Evolutionary conservation across 2,888 invertebrate species (phyloP).

Genomic region (Meloe dianella): DNA sequence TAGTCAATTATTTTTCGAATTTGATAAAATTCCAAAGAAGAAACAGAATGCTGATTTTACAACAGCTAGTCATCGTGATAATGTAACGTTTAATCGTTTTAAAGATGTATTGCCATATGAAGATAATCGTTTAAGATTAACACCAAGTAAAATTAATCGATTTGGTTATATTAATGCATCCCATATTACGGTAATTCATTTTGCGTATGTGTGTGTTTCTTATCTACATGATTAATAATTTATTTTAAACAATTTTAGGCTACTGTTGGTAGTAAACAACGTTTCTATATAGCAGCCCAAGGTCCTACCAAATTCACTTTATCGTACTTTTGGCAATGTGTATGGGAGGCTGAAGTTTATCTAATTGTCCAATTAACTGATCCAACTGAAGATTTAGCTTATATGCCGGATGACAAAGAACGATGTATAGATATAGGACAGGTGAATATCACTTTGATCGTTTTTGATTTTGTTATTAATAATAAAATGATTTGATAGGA

Average conservation of each 20-base stretch:
- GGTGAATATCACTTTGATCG: no score
- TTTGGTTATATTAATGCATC: constrained; percentile 93
- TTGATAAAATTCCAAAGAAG: constrained; percentile 82
- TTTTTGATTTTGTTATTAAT: no score
- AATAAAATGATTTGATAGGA: constrained; percentile 52
- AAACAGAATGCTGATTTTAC: constrained; percentile 73
- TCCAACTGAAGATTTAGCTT: constrained; percentile 62
- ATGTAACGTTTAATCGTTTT: constrained; percentile 63
- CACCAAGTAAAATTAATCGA: constrained; percentile 82
- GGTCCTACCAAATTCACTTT: constrained; percentile 69
- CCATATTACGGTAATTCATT: constrained; percentile 74
- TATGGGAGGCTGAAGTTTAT: constrained; percentile 87
- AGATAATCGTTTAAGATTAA: constrained; percentile 82
- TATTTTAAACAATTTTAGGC: constrained; percentile 63
- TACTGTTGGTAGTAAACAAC: constrained; percentile 80
- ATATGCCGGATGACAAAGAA: constrained; percentile 66
- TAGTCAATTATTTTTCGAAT: constrained; percentile 80
- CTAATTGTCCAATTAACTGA: constrained; percentile 80
- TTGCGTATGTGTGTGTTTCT: no score
- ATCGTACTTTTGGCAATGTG: constrained; percentile 81
- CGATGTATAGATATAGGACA: constrained; percentile 70
- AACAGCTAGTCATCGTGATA: constrained; percentile 77
- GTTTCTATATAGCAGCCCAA: constrained; percentile 86
- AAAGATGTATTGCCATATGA: constrained; percentile 87
- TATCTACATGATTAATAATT: constrained; percentile 16